These are phyloP conservation scores for Dromius quadrimaculatus DNA, from an alignment of 2,888 invertebrate species.

Conservation along the genomic window DNA sequence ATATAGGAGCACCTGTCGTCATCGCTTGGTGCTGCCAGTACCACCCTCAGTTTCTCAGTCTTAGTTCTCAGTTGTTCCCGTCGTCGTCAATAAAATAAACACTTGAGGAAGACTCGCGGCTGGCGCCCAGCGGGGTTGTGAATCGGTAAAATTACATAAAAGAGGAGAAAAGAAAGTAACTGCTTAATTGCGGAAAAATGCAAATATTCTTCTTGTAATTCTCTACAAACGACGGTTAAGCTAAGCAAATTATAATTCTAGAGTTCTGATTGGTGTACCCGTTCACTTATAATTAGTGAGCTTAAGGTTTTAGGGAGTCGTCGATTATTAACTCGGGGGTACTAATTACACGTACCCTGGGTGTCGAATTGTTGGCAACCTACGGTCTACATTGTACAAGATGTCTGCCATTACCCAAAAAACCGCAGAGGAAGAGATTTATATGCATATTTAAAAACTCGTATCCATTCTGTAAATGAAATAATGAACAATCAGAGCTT, in stretches of 20 bases:
- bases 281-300: conserved; percentile 51
- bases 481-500: too few species aligned
- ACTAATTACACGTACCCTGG: conserved; percentile 37
- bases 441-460: too few species aligned
- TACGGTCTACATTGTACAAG: background rate
- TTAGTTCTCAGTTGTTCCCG: background rate
- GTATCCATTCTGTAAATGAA: too few species aligned
- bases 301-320: conserved; percentile 47
- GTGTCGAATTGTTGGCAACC: conserved; percentile 1
- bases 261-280: conserved; percentile 50
- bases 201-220: conserved; percentile 51
- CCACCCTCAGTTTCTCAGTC: background rate
- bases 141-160: conserved; percentile 44
- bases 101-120: conserved; percentile 39
- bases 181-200: conserved; percentile 51
- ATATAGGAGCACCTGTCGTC: conserved; percentile 24
- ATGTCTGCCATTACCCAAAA: background rate
- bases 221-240: conserved; percentile 50
- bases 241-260: conserved; percentile 49
- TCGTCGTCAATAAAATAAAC: conserved; percentile 49
- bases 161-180: conserved; percentile 48
- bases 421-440: too few species aligned
- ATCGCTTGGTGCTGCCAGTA: background rate
- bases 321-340: conserved; percentile 45
- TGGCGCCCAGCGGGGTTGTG: conserved; percentile 5